Evolutionary conservation across 2,797 vertebrate species (phyloP).

Genomic region (Myripristis jacobus): DNA sequence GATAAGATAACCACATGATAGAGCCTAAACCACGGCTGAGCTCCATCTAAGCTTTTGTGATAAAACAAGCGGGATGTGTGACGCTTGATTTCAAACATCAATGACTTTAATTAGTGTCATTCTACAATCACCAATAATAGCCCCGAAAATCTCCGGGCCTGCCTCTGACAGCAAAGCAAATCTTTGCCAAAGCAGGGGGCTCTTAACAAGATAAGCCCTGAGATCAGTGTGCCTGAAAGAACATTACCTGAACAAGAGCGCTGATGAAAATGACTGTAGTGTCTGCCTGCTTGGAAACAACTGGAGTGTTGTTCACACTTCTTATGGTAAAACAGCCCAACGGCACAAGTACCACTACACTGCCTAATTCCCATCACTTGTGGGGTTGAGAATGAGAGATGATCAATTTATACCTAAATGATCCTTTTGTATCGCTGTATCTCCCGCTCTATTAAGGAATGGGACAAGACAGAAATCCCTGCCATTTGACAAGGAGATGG

Average conservation of each 20-base stretch:
- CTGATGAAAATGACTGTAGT: slow-evolving; percentile 78
- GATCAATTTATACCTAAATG: slow-evolving; percentile 72
- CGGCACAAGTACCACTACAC: slow-evolving; percentile 56
- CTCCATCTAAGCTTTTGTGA: slow-evolving; percentile 64
- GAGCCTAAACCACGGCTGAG: slow-evolving; percentile 35
- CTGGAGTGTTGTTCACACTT: slow-evolving; percentile 63
- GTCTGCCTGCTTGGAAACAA: slow-evolving; percentile 65
- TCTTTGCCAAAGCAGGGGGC: slow-evolving; percentile 56
- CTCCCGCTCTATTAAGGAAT: slow-evolving; percentile 22
- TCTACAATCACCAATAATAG: slow-evolving; percentile 67
- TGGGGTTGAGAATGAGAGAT: slow-evolving; percentile 48
- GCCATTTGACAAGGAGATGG: slow-evolving; percentile 18
- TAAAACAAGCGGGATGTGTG: slow-evolving; percentile 65
- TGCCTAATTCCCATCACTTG: slow-evolving; percentile 59
- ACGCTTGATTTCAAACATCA: slow-evolving; percentile 76
- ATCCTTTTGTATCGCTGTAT: slow-evolving; percentile 60
- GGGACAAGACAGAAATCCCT: slow-evolving; percentile 12
- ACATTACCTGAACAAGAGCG: slow-evolving; percentile 77
- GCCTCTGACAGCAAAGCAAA: slow-evolving; percentile 52
- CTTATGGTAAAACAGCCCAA: slow-evolving; percentile 60
- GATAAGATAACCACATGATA: slow-evolving; percentile 56
- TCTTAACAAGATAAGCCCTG: slow-evolving; percentile 76
- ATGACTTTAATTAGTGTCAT: slow-evolving; percentile 79
- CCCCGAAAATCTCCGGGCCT: slow-evolving; percentile 19
- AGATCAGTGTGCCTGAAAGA: slow-evolving; percentile 73